Evolutionary conservation across 2,797 vertebrate genomes (phyloP).

Genomic region (Chelmon rostratus): DNA sequence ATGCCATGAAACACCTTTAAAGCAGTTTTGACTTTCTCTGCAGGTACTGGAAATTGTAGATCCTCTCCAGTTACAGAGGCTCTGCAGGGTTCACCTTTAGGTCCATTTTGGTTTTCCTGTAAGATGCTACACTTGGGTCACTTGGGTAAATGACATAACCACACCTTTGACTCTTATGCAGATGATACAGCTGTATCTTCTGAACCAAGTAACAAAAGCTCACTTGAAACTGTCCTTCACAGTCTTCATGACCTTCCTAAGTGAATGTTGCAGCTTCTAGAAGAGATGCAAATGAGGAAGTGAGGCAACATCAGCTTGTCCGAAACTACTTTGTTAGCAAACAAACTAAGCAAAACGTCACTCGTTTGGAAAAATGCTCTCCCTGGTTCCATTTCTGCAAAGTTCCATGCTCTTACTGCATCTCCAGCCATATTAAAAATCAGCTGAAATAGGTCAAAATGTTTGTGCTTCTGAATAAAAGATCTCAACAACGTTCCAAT

Average conservation of each 20-base stretch:
- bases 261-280: conserved; percentile 4
- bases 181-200: conserved; percentile 13
- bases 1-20: conserved; percentile 31
- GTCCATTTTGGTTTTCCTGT: conserved; percentile 25
- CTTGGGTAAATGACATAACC: conserved; percentile 31
- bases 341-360: too few relatives aligned
- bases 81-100: conserved; percentile 13
- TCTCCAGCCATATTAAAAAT: too few relatives aligned
- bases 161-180: conserved; percentile 11
- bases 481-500: too few relatives aligned
- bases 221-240: not conserved
- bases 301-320: too few relatives aligned
- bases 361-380: too few relatives aligned
- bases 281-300: too few relatives aligned
- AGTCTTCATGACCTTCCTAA: conserved; percentile 25
- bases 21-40: conserved; percentile 31
- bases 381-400: too few relatives aligned
- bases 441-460: too few relatives aligned
- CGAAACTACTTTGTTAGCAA: too few relatives aligned
- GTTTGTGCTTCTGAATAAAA: too few relatives aligned
- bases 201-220: conserved; percentile 6
- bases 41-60: conserved; percentile 20
- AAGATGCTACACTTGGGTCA: conserved; percentile 17
- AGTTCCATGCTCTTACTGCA: too few relatives aligned
- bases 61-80: not conserved